phyloP scores from a whole-genome alignment of 1,140 invertebrate species.

The Lasaia peninsularis region DNA sequence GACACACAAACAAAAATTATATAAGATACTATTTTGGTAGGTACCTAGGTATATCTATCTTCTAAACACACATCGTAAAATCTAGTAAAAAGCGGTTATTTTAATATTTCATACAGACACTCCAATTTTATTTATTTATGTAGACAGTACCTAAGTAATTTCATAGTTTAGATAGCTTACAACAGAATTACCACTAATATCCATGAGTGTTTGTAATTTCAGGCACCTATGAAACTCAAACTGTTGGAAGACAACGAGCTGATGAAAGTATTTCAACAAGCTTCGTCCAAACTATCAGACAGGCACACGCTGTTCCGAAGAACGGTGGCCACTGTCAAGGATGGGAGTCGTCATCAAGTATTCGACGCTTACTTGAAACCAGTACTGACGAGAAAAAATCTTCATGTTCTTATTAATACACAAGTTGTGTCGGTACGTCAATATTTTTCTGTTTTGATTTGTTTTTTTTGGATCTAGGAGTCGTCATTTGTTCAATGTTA shows the following conservation, averaged over 20 bases:
- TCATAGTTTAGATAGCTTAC: too few relatives aligned
- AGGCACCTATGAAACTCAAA: constrained; percentile 64
- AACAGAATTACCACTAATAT: too few relatives aligned
- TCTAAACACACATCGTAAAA: too few relatives aligned
- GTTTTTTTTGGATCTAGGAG: too few relatives aligned
- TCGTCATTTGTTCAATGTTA: too few relatives aligned
- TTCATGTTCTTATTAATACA: constrained; percentile 84
- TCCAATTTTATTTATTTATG: too few relatives aligned
- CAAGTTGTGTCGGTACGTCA: constrained; percentile 75
- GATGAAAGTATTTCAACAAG: constrained; percentile 67
- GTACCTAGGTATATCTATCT: too few relatives aligned
- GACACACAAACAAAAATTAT: too few relatives aligned
- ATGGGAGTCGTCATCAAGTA: constrained; percentile 84
- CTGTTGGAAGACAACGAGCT: constrained; percentile 56
- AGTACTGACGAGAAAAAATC: constrained; percentile 81
- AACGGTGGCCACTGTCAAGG: constrained; percentile 60
- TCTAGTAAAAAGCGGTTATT: too few relatives aligned
- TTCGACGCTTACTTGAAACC: constrained; percentile 83
- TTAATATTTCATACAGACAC: too few relatives aligned
- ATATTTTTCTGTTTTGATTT: not conserved
- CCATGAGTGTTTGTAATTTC: constrained; percentile 19
- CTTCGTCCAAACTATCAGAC: constrained; percentile 64
- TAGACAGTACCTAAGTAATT: too few relatives aligned
- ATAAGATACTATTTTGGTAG: too few relatives aligned
- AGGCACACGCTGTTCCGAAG: constrained; percentile 47